phyloP scores from a whole-genome alignment of 2,797 vertebrate species.

The Gorsachius magnificus region DNA sequence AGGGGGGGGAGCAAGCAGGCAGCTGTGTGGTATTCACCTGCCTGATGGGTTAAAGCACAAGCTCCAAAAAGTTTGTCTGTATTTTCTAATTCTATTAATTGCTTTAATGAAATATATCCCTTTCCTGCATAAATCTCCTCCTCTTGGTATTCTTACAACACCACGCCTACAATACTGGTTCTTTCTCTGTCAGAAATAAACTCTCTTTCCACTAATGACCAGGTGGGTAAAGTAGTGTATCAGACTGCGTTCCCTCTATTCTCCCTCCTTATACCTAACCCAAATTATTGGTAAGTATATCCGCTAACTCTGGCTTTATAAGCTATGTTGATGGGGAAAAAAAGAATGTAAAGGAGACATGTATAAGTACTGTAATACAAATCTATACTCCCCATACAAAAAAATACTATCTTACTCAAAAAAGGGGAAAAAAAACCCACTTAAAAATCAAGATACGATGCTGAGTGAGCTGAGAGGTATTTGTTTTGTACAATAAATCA shows the following conservation, averaged over 20 bases:
- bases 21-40: too few species aligned
- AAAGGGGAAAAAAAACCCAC: neutral
- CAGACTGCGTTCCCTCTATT: neutral
- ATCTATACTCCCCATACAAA: neutral
- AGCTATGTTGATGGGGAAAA: neutral
- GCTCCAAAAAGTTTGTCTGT: neutral
- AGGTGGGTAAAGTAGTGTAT: neutral
- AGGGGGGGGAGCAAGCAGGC: too few species aligned
- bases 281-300: neutral
- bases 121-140: neutral
- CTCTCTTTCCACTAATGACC: neutral
- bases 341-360: neutral
- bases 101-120: neutral
- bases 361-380: neutral
- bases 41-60: too few species aligned
- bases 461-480: neutral
- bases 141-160: neutral
- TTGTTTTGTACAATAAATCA: neutral
- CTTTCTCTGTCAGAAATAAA: neutral
- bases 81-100: neutral
- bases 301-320: neutral
- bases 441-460: neutral
- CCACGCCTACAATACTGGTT: neutral
- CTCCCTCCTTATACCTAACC: neutral
- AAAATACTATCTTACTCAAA: neutral